Base-by-base conservation (phyloP, 2,888 invertebrate genomes). In the Mesorhabditis spiculigera region DNA sequence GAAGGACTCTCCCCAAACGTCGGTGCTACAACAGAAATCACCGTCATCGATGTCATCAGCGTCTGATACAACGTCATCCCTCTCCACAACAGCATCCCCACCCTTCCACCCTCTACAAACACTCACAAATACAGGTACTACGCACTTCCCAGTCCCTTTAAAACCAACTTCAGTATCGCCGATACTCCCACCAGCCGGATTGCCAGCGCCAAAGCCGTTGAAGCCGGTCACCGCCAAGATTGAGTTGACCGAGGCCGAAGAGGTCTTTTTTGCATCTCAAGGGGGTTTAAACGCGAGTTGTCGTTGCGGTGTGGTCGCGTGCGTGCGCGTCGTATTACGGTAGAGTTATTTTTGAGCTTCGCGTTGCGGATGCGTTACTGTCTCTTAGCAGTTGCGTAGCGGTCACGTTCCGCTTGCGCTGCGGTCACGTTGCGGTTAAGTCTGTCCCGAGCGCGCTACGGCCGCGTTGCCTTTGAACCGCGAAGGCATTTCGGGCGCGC, bases 21-120 rank as follows among this genome's bases (percentile, higher is more conserved):
- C 13, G 6, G 66, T 13, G n/a, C 66, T 13, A 43, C 16, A 65
- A 65, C n/a, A 16, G 8, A 16, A 16, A 63, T 42, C 43, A 1
- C n/a, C 45, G 4, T 74, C 73, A 8, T 75, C 78, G 8, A 71
- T 70, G 3, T 78, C 78, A 8, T 76, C 76, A 2, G 78, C 78
- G n/a, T 78, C 78, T 16, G 78, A 78, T 64, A 78, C 78, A 58
- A 75, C 78, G 4, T 78, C 78, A 13, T 78, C 78, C 63, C 8
- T 28, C 41, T 63, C 63, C 13, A 75, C 78, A 4, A 71, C 75
- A 5, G 73, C 76, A 4, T 76, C 78, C 5, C 71, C 71, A 61
- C 72, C 73, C 61, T 63, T 50, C 2, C 68, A 43, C 43, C 58
- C 58, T 62, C 67, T 68, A 13, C 66, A 10, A 8, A 28, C 68